These are phyloP conservation scores for Eupithecia tripunctaria DNA, from an alignment of 2,888 invertebrate species.

Conservation along the genomic window DNA sequence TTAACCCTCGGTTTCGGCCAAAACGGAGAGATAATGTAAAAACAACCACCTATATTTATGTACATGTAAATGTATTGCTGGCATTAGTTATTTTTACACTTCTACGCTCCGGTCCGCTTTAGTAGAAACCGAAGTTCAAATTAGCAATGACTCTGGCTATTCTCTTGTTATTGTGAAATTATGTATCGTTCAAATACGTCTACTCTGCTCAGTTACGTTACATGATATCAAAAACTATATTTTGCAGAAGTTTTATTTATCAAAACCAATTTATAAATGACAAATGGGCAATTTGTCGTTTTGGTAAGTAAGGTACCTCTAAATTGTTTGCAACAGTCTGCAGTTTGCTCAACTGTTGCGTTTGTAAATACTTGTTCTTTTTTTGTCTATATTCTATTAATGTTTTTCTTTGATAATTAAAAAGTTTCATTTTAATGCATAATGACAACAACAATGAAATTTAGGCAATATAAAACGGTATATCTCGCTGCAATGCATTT, in stretches of 20 bases:
- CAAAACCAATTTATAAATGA: neutral
- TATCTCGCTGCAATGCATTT: neutral
- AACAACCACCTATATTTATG: neutral
- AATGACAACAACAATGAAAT: neutral
- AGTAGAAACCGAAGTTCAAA: neutral
- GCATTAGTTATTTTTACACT: neutral
- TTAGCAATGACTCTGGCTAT: constrained; percentile 51
- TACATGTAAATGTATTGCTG: neutral
- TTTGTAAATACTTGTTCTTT: neutral
- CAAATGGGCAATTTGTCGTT: neutral
- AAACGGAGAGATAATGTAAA: neutral
- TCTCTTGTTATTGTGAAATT: neutral
- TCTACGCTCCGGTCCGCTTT: neutral
- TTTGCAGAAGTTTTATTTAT: neutral
- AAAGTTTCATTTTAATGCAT: no score
- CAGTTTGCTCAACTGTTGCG: neutral
- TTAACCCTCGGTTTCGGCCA: constrained; percentile 15
- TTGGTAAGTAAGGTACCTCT: no score
- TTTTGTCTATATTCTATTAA: neutral
- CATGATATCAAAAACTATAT: neutral
- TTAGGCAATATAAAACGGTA: neutral
- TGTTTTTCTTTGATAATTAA: no score
- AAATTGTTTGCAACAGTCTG: neutral
- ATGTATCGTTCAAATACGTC: neutral
- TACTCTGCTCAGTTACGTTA: neutral